A percentile compares a stretch with the other conserved stretches of the same genome.
Evolutionary conservation across 1,140 invertebrate genomes (phyloP).

Genomic region (Drosophila repleta): DNA sequence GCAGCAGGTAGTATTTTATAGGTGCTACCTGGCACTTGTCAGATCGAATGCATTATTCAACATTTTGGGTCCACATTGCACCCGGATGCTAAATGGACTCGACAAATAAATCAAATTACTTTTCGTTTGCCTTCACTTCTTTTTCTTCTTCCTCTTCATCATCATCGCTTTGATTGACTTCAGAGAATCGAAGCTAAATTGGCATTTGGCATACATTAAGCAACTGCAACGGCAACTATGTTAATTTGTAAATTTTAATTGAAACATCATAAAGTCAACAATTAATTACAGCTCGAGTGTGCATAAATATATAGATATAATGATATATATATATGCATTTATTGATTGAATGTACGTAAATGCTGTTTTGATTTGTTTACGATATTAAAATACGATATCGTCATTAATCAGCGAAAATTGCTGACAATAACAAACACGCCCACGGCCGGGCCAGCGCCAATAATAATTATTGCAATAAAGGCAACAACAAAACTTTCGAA

Average conservation of each 20-base stretch:
- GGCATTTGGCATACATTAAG: conserved; percentile 39
- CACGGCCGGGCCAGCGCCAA: conserved; percentile 19
- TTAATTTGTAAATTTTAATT: conserved; percentile 52
- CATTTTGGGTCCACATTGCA: conserved; percentile 30
- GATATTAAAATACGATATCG: conserved; percentile 38
- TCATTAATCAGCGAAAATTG: conserved; percentile 64
- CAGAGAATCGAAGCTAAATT: background rate
- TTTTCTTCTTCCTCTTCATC: background rate
- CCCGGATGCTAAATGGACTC: conserved; percentile 28
- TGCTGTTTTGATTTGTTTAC: conserved; percentile 51
- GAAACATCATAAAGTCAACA: conserved; percentile 52
- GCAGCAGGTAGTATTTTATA: conserved; percentile 2
- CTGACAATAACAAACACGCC: conserved; percentile 61
- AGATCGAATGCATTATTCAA: conserved; percentile 54
- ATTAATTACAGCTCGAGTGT: conserved; percentile 35
- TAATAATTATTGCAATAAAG: conserved; percentile 31
- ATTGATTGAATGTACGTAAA: conserved; percentile 20
- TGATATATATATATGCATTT: conserved; percentile 7
- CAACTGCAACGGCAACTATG: conserved; percentile 41
- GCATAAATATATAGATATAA: conserved; percentile 7
- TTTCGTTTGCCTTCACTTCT: background rate
- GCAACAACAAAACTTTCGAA: conserved; percentile 30
- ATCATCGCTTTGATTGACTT: background rate
- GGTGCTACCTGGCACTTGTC: conserved; percentile 12
- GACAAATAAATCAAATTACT: conserved; percentile 3